Evolutionary conservation across 1,140 invertebrate species (phyloP), one percentile per base, ranked within the genome.

Genomic region (Mamestra configurata): DNA sequence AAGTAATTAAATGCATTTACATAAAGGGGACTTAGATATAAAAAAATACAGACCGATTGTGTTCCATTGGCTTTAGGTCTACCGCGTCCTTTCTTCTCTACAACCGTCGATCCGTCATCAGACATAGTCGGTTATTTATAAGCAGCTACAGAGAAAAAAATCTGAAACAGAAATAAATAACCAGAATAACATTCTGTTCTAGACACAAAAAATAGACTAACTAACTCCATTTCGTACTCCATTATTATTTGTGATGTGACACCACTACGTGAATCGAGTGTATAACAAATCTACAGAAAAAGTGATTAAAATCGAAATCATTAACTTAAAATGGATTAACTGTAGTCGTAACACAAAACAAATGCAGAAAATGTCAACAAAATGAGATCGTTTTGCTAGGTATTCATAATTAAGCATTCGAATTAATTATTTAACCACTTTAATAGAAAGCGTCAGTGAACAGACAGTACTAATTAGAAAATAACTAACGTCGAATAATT

Each of bases 31-130:
- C n/a, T n/a, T n/a, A n/a, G n/a, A n/a, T n/a, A n/a, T n/a, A 76
- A 55, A 53, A 37, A 59, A 51, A 79, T 75, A 84, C 88, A 84
- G 49, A 93, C 93, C 37, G 90, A 83, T 89, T 91, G 94, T 87
- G 94, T 95, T 88, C 95, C 95, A 90, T 95, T 95, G 15, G 94
- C 79, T 90, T 95, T 95, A 57, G 94, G 94, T 89, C 94, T 94
- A 66, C 95, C 95, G 81, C 95, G 90, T 81, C 94, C 95, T 84
- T 95, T 95, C 90, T 95, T 95, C 88, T 95, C 95, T 55, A 95
- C 94, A 43, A 86, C 87, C 72, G 93, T 94, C 86, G 93, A 94
- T 27, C 95, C 95, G 88, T 95, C 95, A 90, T 95, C 95, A 91
- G 95, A 95, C 95, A 95, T 95, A 87, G 15, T 89, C 86, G 81